Evolutionary conservation across 2,113 vertebrate species (phyloP), one percentile per base, ranked within the genome.

Genomic region (Antennarius striatus): DNA sequence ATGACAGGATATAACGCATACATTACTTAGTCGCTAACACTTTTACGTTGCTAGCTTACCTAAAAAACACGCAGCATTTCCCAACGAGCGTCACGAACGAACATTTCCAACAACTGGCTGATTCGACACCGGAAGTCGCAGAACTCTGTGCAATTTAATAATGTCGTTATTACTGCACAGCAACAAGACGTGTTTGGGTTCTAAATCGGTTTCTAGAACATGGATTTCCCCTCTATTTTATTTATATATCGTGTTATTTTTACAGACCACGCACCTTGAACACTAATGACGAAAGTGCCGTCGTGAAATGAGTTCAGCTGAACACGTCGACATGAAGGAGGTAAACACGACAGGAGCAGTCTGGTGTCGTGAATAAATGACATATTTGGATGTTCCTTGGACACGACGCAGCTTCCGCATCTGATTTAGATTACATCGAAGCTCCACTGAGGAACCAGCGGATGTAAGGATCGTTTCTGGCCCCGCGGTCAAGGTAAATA

Each of bases 311-410:
- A 22, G 29, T 51, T 53, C 53, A 56, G 12, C 47, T 5, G 70
- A 86, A 88, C 85, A 92, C 87, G 88, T 90, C 81, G 86, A 86
- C 82, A 83, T 88, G 87, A 88, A 75, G 75, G 85, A 89, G 79
- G 88, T 91, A 93, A 93, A 93, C 91, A 91, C 67, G 80, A 80
- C 85, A 69, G 39, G 75, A 68, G 14, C 56, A 14, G 67, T 15
- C 36, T 57, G 32, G 7, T 36, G 29, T 3, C 14, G 45, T 47
- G 12, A 11, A 10, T 47, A 36, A 36, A 36, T 15, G 14, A 4
- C 28, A 12, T 56, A 4, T 63, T 1, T 80, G 51, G 52, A 63
- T 63, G 28, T 53, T 17, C 17, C 15, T 12, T 9, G 6, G 1
- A 10, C 11, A 11, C 22, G 0, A 9, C 9, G 6, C 32, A 36